phyloP scores from a whole-genome alignment of 2,797 vertebrate genomes.

The Rhinoraja longicauda region DNA sequence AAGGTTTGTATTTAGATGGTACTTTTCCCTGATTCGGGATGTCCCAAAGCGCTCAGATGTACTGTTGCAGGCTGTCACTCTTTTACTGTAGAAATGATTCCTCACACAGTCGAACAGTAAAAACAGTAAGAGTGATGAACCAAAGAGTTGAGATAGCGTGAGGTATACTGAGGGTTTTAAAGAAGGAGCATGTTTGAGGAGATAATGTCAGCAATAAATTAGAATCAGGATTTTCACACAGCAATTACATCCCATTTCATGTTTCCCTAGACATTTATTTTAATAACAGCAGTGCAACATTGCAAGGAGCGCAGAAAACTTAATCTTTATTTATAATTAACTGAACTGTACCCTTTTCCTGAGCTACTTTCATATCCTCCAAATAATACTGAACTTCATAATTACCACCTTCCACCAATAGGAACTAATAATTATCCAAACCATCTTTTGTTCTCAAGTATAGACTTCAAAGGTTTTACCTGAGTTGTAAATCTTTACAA shows the following conservation, averaged over 20 bases:
- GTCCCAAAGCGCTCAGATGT: too few species aligned
- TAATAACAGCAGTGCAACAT: not conserved
- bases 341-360: not conserved
- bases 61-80: too few species aligned
- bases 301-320: not conserved
- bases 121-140: not conserved
- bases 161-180: not conserved
- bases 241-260: not conserved
- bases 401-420: not conserved
- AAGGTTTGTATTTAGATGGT: too few species aligned
- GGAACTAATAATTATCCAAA: conserved; percentile 8
- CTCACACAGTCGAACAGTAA: not conserved
- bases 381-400: conserved; percentile 21
- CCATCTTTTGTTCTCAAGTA: not conserved
- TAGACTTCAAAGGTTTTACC: not conserved
- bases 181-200: not conserved
- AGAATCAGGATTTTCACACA: not conserved
- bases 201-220: not conserved
- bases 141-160: not conserved
- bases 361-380: not conserved
- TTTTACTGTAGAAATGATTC: not conserved
- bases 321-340: not conserved
- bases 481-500: not conserved
- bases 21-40: too few species aligned
- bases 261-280: not conserved